Evolutionary conservation across 2,797 vertebrate genomes (phyloP).

Genomic region (Xiphorhynchus erythropygius): DNA sequence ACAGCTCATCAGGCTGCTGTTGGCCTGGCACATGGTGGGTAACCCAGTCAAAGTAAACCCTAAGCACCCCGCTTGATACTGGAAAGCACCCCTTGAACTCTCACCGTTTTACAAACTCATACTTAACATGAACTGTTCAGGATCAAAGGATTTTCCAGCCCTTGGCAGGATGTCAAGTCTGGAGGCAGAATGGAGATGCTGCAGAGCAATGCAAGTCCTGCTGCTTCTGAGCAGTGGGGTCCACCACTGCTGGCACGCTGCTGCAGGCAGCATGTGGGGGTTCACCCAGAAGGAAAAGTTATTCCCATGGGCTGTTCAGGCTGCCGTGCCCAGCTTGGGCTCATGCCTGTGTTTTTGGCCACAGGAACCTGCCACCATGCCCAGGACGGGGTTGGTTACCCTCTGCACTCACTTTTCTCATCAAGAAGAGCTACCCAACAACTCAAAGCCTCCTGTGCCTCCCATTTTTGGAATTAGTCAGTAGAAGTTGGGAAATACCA

Average conservation of each 20-base stretch:
- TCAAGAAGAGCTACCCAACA: background rate
- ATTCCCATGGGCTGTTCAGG: background rate
- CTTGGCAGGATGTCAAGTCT: background rate
- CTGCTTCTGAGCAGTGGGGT: background rate
- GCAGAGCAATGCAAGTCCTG: background rate
- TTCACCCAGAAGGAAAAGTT: background rate
- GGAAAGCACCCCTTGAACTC: background rate
- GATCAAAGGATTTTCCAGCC: background rate
- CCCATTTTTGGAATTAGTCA: background rate
- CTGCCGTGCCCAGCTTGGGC: background rate
- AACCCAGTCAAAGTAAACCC: background rate
- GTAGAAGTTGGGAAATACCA: background rate
- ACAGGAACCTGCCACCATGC: background rate
- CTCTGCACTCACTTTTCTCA: background rate
- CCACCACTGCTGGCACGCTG: fast-evolving
- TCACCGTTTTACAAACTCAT: background rate
- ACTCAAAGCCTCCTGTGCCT: background rate
- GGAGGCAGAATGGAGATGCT: background rate
- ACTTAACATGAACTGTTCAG: background rate
- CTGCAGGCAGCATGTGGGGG: background rate
- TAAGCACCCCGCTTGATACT: background rate
- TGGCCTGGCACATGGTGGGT: background rate
- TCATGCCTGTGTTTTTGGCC: background rate
- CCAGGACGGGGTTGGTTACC: background rate
- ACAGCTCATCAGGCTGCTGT: background rate